Base-by-base conservation (phyloP, 1,140 invertebrate genomes). In the Cherax destructor region DNA sequence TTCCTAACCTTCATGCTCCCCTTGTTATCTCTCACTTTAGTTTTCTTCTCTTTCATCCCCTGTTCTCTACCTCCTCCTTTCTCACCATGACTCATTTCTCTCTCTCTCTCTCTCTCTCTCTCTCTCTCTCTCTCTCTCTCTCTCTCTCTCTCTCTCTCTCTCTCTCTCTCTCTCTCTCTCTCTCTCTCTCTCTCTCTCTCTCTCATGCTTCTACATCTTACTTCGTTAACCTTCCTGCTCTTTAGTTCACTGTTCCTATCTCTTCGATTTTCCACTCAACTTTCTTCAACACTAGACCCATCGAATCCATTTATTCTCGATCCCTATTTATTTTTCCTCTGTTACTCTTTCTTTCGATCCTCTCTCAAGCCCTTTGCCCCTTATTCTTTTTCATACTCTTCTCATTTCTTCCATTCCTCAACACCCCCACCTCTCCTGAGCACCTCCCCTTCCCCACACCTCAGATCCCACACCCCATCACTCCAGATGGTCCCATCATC, bases 41-140 rank as follows among this genome's bases (percentile, higher is more conserved):
- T 18, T 24, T 2, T n/a, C 21, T 24, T 50, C 76, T 10, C 13
- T 50, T 50, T 50, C 76, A n/a, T 24, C 18, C 52, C 52, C 30
- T 50, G 13, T 24, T 59, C 49, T 24, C 52, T 16, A 16, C n/a
- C 10, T 4, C 24, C 6, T 41, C 11, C 52, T 59, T 4, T 59
- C 52, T 24, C 30, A 0, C 30, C 30, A 41, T 41, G 30, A 41
- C 30, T 41, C 30, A 41, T 52, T 10, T 47, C 50, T 76, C 74
- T 56, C 72, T 11, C 21, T n/a, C 72, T 41, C n/a, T 65, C 24
- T 69, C 47, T 49, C 65, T 74, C 41, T 72, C 49, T 72, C 24
- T 85, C 65, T 50, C 47, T 13, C 21, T 85, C 83, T 72, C 50
- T n/a, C 83, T 85, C 69, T 74, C 49, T 49, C 69, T 76, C 69